Base-by-base conservation (phyloP, 2,888 invertebrate genomes). In the Hermaeophaga mercurialis region DNA sequence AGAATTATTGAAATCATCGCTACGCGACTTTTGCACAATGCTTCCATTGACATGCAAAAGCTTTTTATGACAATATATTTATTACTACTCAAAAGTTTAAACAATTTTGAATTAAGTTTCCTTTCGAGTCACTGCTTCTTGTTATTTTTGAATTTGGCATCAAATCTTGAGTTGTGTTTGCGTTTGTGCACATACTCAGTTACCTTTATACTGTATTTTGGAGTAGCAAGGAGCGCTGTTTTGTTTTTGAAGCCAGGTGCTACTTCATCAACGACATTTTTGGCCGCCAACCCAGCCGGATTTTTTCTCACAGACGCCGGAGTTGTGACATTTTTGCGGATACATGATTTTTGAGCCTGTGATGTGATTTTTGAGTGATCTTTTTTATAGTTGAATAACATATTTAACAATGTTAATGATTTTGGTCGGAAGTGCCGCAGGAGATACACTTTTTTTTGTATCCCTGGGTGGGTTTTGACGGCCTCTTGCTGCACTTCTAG, bases 401-500 rank as follows among this genome's bases (percentile, higher is more conserved):
- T 54, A 64, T 58, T 62, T 59, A 64, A 64, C 43, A 43, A 43
- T 60, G 52, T 56, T 60, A 59, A 70, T 64, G 54, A 75, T 79
- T 78, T 78, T 78, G 77, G 77, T 78, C 78, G 70, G 70, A 68
- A 68, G 76, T 70, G 75, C 69, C 73, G 76, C 73, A 69, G 66
- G 72, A 74, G 76, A 73, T 68, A 68, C 73, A 73, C 76, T 78
- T 78, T 78, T 78, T 78, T 78, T 78, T 75, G 73, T 73, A 76
- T 74, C 78, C 77, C 70, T 73, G 70, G 75, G 73, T 43, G 76
- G 55, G 41, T 45, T 41, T 72, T 41, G 9, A 19, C 17, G 15
- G 19, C 19, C 75, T 75, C 75, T 72, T 72, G 73, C 75, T 74
- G 65, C 73, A 71, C 78, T 77, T 77, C 76, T 77, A 78, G 79